A percentile compares a stretch with the other conserved stretches of the same genome.
These are phyloP conservation scores for Halcyon badia DNA, from an alignment of 2,797 vertebrate genomes.

Conservation along the genomic window DNA sequence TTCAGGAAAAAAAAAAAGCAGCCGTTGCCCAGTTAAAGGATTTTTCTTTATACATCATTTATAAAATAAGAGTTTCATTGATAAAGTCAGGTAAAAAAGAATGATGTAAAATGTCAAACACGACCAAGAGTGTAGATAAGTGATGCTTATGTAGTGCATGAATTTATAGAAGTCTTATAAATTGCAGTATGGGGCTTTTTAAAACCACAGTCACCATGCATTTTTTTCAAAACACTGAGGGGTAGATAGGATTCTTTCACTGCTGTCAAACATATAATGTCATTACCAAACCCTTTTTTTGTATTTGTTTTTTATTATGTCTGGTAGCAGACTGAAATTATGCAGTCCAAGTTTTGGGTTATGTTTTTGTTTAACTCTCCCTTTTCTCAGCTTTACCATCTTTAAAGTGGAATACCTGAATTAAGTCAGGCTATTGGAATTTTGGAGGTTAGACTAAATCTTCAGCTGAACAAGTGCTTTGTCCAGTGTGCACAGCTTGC, in stretches of 20 bases:
- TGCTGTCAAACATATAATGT: neutral
- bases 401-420: neutral
- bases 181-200: neutral
- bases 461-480: neutral
- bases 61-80: neutral
- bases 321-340: neutral
- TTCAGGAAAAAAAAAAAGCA: neutral
- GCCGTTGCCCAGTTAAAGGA: neutral
- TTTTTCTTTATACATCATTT: neutral
- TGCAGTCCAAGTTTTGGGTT: accelerated
- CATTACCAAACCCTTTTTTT: neutral
- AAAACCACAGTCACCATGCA: neutral
- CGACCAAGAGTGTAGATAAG: neutral
- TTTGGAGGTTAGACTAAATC: neutral
- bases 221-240: accelerated
- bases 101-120: neutral
- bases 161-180: neutral
- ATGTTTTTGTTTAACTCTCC: neutral
- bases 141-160: neutral
- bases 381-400: neutral
- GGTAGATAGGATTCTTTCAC: neutral
- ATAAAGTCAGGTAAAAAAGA: neutral
- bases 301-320: neutral
- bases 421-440: neutral
- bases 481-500: neutral